Evolutionary conservation across 92 coral and sea anemone genomes (phyloP), one percentile per base, ranked within the genome.

Genomic region (Galaxea fascicularis): DNA sequence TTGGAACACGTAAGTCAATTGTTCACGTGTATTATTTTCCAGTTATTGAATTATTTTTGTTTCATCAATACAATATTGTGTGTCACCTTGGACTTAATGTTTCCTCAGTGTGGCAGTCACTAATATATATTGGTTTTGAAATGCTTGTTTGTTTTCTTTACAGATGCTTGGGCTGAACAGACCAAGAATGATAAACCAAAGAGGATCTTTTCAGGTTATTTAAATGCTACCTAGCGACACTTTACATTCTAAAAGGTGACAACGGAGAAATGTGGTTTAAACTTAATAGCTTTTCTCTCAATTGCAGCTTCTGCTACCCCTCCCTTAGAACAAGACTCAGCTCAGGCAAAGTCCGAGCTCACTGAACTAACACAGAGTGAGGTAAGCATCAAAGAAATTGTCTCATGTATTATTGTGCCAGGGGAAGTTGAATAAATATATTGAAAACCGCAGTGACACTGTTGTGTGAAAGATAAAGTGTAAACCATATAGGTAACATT

Each of bases 121-220:
- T 63, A 1, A 18, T 4, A 4, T 14, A 14, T 16, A 26, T 8
- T 44, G 14, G 53, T 21, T 0, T 46, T 44, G 4, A 28, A 21
- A n/a, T 54, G 26, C 39, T 71, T 10, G 20, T 39, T 66, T 20
- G 17, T 18, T 70, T 47, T 45, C 77, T 51, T 35, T 75, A 13
- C 79, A 95, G 98, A 91, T 70, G 98, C 98, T 15, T 95, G 98
- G 98, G 85, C 88, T 5, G 95, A 87, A 57, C 96, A 95, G 71
- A 85, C 95, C 28, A 68, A 83, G 28, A 47, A 71, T 49, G 58
- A 59, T 18, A 70, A 81, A 39, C 21, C 59, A 17, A 77, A 47
- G 71, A 64, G 92, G 39, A 71, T 88, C 53, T 65, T 73, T 13
- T 91, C 96, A 25, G 98, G 98, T 95, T 35, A 35, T 35, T 35